phyloP scores from a whole-genome alignment of 2,888 invertebrate genomes.

The Balanococcus diminutus region DNA sequence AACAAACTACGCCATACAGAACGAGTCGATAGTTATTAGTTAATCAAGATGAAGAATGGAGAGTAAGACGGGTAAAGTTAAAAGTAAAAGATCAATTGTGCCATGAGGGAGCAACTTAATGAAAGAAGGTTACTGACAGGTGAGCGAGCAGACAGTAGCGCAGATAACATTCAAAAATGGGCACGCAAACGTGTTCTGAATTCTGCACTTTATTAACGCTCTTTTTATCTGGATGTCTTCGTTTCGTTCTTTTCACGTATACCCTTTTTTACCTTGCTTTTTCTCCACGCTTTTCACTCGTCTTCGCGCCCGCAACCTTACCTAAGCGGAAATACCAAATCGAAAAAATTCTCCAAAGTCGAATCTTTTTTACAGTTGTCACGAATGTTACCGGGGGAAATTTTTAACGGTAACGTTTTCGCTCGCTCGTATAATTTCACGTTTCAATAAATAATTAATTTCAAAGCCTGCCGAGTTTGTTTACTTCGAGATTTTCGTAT shows the following conservation, averaged over 20 bases:
- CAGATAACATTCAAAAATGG: slow-evolving; percentile 32
- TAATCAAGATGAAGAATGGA: slow-evolving; percentile 35
- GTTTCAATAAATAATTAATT: background rate
- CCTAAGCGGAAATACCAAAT: slow-evolving; percentile 9
- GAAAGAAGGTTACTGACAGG: slow-evolving; percentile 40
- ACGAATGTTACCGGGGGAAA: slow-evolving; percentile 2
- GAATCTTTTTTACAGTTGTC: slow-evolving; percentile 8
- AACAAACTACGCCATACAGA: slow-evolving; percentile 20
- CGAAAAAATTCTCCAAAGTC: background rate
- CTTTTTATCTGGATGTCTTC: slow-evolving; percentile 17
- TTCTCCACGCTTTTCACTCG: background rate
- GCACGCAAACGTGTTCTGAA: slow-evolving; percentile 32
- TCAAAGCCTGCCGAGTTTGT: background rate
- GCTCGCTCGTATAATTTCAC: background rate
- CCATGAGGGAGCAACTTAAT: slow-evolving; percentile 38
- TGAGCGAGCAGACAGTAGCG: slow-evolving; percentile 21
- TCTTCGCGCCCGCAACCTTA: background rate
- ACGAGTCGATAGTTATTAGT: slow-evolving; percentile 33
- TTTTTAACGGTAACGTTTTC: background rate
- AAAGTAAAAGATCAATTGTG: slow-evolving; percentile 44
- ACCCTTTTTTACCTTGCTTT: background rate
- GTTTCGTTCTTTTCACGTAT: slow-evolving; percentile 17
- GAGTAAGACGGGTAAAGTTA: background rate
- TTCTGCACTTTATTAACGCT: slow-evolving; percentile 28
- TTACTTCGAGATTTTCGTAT: background rate